Conservation (phyloP, 2,888 invertebrate genomes). For the Xestia xanthographa region DNA sequence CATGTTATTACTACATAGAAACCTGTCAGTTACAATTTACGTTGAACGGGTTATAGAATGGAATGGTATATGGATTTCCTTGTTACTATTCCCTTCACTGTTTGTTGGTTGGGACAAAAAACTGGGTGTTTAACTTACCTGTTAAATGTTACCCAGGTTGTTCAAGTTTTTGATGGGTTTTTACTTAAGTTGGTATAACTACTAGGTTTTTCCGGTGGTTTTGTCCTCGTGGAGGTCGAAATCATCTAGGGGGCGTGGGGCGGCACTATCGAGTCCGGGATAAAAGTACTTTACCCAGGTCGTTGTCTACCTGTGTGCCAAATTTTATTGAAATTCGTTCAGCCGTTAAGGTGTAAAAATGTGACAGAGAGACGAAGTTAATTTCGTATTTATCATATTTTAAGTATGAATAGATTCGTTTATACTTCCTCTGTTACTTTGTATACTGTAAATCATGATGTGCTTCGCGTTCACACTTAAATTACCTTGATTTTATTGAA, state of each 20-base stretch:
- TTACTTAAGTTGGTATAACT: background rate
- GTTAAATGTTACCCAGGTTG: background rate
- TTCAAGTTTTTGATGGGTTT: background rate
- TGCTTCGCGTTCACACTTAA: background rate
- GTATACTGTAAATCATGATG: background rate
- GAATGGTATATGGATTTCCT: constrained; percentile 53
- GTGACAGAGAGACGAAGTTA: background rate
- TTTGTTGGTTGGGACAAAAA: constrained; percentile 27
- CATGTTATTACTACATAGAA: constrained; percentile 37
- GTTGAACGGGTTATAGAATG: constrained; percentile 36
- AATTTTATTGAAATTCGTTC: background rate
- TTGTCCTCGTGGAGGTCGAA: background rate
- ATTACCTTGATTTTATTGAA: background rate
- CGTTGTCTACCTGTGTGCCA: background rate
- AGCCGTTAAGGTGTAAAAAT: background rate
- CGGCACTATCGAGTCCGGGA: background rate
- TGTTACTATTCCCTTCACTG: constrained; percentile 40
- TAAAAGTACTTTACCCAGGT: background rate
- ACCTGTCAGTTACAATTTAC: constrained; percentile 44
- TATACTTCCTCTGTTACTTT: background rate
- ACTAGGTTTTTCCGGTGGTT: background rate
- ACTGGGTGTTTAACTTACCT: background rate
- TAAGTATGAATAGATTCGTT: background rate
- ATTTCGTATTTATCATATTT: background rate
- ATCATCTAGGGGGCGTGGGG: background rate